These are phyloP conservation scores for Caenorhabditis briggsae DNA, from an alignment of 1,140 invertebrate genomes.

Conservation along the genomic window DNA sequence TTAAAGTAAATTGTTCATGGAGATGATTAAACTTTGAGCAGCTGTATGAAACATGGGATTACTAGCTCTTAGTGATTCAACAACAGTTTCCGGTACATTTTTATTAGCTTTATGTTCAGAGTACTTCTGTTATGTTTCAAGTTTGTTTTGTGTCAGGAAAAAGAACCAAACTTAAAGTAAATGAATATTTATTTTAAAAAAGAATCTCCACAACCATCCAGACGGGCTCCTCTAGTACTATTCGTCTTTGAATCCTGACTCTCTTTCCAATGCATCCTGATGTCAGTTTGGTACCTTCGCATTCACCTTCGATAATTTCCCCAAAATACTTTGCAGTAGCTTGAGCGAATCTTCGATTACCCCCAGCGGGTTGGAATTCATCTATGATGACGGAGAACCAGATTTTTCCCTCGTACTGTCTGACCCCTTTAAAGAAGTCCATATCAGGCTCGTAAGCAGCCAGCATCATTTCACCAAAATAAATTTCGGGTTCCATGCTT, in stretches of 20 bases:
- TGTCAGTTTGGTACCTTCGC: neutral
- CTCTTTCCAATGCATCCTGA: neutral
- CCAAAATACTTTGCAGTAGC: conserved; percentile 16
- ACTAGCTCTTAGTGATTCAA: too few species aligned
- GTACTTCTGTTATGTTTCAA: too few species aligned
- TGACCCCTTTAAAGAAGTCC: conserved; percentile 68
- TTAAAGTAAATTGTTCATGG: too few species aligned
- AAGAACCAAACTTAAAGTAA: too few species aligned
- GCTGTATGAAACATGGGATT: too few species aligned
- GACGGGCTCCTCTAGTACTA: neutral
- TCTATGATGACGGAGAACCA: neutral
- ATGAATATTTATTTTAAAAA: neutral
- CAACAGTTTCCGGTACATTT: too few species aligned
- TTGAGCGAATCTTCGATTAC: neutral
- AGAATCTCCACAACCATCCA: conserved; percentile 17
- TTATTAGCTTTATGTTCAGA: too few species aligned
- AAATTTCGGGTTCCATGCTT: neutral
- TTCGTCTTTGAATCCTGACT: neutral
- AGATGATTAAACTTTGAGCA: too few species aligned
- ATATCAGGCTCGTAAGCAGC: conserved; percentile 67
- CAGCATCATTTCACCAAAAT: conserved; percentile 61
- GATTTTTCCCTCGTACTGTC: conserved; percentile 9
- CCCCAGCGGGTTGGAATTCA: conserved; percentile 3
- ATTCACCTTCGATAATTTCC: neutral
- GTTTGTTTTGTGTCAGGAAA: too few species aligned